Conservation (phyloP, 2,797 vertebrate genomes). For the Sphaeramia orbicularis region DNA sequence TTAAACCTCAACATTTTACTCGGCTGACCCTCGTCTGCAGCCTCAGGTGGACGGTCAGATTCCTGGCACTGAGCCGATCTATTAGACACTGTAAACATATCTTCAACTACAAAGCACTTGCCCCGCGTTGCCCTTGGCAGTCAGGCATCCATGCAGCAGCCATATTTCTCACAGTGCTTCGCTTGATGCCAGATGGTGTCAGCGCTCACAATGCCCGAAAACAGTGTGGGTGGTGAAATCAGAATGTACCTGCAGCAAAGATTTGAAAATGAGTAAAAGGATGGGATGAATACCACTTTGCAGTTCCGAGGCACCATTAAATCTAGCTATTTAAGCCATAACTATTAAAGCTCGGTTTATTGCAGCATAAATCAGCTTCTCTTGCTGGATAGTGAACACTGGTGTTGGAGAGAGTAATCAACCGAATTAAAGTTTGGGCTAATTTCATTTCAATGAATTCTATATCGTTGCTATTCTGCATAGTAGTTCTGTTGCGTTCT, state of each 20-base stretch:
- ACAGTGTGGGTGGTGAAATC: slow-evolving; percentile 55
- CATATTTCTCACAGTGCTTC: slow-evolving; percentile 64
- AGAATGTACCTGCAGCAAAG: slow-evolving; percentile 50
- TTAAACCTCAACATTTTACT: slow-evolving; percentile 62
- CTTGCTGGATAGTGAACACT: background rate
- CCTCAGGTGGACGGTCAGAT: slow-evolving; percentile 59
- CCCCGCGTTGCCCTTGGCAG: slow-evolving; percentile 65
- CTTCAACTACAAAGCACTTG: slow-evolving; percentile 53
- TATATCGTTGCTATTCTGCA: background rate
- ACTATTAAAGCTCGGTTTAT: slow-evolving; percentile 18
- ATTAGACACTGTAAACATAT: slow-evolving; percentile 70
- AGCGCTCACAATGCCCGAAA: slow-evolving; percentile 48
- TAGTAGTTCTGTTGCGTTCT: too few species aligned
- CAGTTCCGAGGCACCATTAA: slow-evolving; percentile 26
- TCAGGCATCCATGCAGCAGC: slow-evolving; percentile 52
- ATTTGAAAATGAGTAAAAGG: slow-evolving; percentile 43
- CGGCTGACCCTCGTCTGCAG: slow-evolving; percentile 44
- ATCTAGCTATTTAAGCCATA: slow-evolving; percentile 22
- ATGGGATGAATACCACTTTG: slow-evolving; percentile 19
- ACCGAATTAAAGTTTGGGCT: background rate
- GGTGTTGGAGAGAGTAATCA: background rate
- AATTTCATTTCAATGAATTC: slow-evolving; percentile 11
- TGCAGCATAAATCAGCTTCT: slow-evolving; percentile 14
- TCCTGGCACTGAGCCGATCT: slow-evolving; percentile 51
- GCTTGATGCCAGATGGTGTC: slow-evolving; percentile 72